These are phyloP conservation scores for Corticium candelabrum DNA, from an alignment of 37 sponge, comb jelly and placozoan genomes.

Conservation along the genomic window DNA sequence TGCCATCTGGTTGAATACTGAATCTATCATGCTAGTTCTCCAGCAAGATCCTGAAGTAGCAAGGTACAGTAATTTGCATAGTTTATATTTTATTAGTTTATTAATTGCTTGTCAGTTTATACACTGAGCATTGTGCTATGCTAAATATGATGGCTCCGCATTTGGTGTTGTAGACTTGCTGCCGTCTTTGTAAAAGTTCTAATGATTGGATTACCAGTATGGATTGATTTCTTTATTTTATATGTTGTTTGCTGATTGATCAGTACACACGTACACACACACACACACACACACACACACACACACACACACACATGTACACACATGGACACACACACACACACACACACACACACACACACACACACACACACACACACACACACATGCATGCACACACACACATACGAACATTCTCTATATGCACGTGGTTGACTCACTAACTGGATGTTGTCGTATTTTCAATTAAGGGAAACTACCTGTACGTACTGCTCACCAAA, in stretches of 20 bases:
- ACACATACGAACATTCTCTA: not conserved
- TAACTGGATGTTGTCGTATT: no score
- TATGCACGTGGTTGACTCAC: no score
- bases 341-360: not conserved
- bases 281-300: constrained; percentile 5
- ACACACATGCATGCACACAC: no score
- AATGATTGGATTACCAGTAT: no score
- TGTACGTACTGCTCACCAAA: no score
- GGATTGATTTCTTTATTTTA: not conserved
- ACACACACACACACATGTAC: not conserved
- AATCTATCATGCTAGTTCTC: not conserved
- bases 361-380: constrained; percentile 1
- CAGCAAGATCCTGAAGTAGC: not conserved
- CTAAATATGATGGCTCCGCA: no score
- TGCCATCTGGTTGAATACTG: not conserved
- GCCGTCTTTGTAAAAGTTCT: no score
- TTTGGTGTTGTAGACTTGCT: no score
- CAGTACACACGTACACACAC: not conserved
- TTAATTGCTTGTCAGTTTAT: no score
- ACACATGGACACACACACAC: not conserved
- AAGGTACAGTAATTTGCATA: not conserved
- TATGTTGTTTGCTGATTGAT: not conserved
- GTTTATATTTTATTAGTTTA: no score
- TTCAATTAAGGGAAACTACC: no score
- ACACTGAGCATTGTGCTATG: no score